These are phyloP conservation scores for Notarius quadriscutis DNA, from an alignment of 2,113 vertebrate genomes.

Conservation along the genomic window DNA sequence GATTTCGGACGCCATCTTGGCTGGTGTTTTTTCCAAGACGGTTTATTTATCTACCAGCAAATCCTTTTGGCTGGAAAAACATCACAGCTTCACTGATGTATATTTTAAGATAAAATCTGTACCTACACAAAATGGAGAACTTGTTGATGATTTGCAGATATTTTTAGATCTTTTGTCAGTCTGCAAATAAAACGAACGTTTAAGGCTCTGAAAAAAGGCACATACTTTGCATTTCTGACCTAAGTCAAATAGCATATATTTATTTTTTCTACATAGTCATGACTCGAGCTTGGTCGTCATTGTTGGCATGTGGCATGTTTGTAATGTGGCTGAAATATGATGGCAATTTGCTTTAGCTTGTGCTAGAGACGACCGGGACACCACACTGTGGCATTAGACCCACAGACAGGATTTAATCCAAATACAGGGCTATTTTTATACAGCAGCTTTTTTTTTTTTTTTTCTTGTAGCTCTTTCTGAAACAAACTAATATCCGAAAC, in stretches of 20 bases:
- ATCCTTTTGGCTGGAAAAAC: constrained; percentile 5
- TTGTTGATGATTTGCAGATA: neutral
- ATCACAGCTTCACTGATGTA: constrained; percentile 11
- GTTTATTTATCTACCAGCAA: constrained; percentile 28
- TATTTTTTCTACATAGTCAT: constrained; percentile 24
- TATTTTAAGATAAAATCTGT: constrained; percentile 14
- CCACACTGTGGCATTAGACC: constrained; percentile 13
- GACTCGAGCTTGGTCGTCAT: constrained; percentile 3
- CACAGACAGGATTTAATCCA: constrained; percentile 9
- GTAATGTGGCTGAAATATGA: constrained; percentile 37
- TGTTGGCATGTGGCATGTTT: constrained; percentile 14
- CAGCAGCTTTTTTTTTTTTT: neutral
- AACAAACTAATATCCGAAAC: neutral
- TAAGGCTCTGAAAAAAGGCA: neutral
- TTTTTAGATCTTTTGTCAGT: constrained; percentile 21
- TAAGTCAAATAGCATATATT: constrained; percentile 33
- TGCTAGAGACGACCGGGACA: neutral
- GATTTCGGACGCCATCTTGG: neutral
- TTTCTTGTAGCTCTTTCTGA: neutral
- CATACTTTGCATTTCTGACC: constrained; percentile 27
- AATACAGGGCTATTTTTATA: constrained; percentile 6
- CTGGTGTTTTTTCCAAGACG: neutral
- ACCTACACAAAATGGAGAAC: constrained; percentile 4
- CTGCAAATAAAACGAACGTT: constrained; percentile 6
- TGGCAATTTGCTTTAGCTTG: constrained; percentile 34